Evolutionary conservation across 1,140 invertebrate species (phyloP), one percentile per base, ranked within the genome.

Genomic region (Nylanderia fulva): DNA sequence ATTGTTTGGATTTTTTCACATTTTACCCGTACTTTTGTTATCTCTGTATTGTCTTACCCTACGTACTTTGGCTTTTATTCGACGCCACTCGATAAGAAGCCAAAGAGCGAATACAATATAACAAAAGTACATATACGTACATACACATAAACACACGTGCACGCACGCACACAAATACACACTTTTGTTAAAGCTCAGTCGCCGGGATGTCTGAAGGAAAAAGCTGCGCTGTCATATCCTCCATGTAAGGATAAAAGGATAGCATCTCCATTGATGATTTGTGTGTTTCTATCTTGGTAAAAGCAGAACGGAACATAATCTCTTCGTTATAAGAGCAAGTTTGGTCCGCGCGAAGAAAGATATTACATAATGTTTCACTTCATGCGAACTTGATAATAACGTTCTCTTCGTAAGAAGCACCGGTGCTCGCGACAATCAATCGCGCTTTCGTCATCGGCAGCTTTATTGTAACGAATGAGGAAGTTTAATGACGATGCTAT

Each of bases 181-280:
- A 48, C 4, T 48, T 48, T 48, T 5, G 15, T 15, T 48, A 29
- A 68, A 36, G 29, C 72, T 61, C 42, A 56, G 75, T 36, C 45
- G 76, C 36, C 52, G 7, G 27, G 61, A 72, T 61, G 21, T 87
- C 82, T 88, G 80, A 39, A 24, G 66, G 76, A 54, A 74, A 88
- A 79, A 68, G 86, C 72, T 68, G 64, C 72, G 66, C 84, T 79
- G 86, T 87, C 72, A 45, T 68, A 74, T 18, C 13, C 58, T 54
- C 8, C 3, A 21, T 42, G 39, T 56, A 58, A 69, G 18, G 66
- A 75, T 76, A 69, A 87, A 87, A 60, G 54, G 76, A 52, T 60
- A 42, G 39, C 69, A 63, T 84, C 58, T 61, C 33, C 58, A 76
- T 39, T 56, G 80, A 80, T 71, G 77, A 82, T 82, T 72, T 80